phyloP scores from a whole-genome alignment of 1,140 invertebrate genomes.

The Colletes latitarsis region DNA sequence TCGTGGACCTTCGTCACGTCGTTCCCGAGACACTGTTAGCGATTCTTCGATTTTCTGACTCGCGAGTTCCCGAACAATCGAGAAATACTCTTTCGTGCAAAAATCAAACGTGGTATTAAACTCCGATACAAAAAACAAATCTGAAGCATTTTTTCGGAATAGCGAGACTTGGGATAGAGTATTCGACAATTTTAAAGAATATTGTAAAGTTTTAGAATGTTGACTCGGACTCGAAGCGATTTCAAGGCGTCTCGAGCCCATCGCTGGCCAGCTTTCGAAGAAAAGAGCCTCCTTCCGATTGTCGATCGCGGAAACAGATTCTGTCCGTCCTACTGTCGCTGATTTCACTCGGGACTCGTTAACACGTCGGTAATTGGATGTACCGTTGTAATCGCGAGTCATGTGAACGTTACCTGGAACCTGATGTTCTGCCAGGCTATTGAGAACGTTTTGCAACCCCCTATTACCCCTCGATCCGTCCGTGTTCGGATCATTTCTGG shows the following conservation, averaged over 20 bases:
- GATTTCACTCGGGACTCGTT: slow-evolving; percentile 45
- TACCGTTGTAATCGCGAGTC: slow-evolving; percentile 41
- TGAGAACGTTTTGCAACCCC: slow-evolving; percentile 4
- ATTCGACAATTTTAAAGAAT: not conserved
- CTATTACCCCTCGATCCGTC: no score
- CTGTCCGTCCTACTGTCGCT: slow-evolving; percentile 10
- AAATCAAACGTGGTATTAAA: no score
- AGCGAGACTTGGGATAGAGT: no score
- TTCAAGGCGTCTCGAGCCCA: not conserved
- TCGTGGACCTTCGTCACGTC: slow-evolving; percentile 50
- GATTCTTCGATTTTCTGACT: slow-evolving; percentile 10
- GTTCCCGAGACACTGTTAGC: slow-evolving; percentile 47
- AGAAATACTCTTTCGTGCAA: not conserved
- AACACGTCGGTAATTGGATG: slow-evolving; percentile 45
- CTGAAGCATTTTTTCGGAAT: no score
- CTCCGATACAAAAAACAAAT: no score
- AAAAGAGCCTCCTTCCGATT: slow-evolving; percentile 24
- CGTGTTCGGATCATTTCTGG: no score
- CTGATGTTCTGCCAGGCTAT: not conserved
- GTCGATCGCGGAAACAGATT: slow-evolving; percentile 41
- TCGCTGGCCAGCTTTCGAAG: not conserved
- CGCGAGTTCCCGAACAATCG: slow-evolving; percentile 3
- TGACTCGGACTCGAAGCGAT: no score
- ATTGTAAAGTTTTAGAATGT: no score
- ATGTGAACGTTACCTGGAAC: not conserved